Evolutionary conservation across 2,888 invertebrate genomes (phyloP), one percentile per base, ranked within the genome.

Genomic region (Lithophane socia): DNA sequence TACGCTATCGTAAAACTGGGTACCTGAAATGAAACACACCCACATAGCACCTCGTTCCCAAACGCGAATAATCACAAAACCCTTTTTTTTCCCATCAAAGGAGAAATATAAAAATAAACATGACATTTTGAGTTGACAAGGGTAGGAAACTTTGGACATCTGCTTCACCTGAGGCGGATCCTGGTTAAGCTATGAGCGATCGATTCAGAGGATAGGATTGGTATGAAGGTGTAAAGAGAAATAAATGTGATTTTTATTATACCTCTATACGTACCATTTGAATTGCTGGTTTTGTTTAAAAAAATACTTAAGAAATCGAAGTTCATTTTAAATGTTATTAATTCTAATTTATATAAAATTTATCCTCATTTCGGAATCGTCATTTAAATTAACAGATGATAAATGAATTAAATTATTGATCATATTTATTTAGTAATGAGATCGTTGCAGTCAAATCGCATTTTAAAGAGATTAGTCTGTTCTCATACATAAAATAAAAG

Each of bases 41-140:
- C 44, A 3, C 56, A 71, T 29, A 67, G 24, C 75, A 71, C 44
- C 70, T 58, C 52, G 52, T 65, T n/a, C 29, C 24, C 24, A 13
- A 29, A 29, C 60, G 16, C 63, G 12, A 63, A 78, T 79, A 77
- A 79, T 85, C 76, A 77, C 75, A 74, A 80, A 86, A 83, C 75
- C 79, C 77, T 82, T 83, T 75, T 84, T 83, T 79, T 66, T 18
- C 18, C 79, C 85, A 82, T 83, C 84, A 85, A 86, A 85, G 77
- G 80, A 78, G 73, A 79, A 83, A 77, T 86, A 89, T 88, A 90
- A 89, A 92, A 92, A 90, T 88, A 89, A 86, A 90, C 89, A 91
- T 90, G 92, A 92, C 92, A 91, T 88, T 90, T 89, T 88, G 82
- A 85, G 86, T 89, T 93, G 93, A 94, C 92, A 90, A 91, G 93